Evolutionary conservation across 2,888 invertebrate genomes (phyloP), one percentile per base, ranked within the genome.

Genomic region (Drosophila formosana): DNA sequence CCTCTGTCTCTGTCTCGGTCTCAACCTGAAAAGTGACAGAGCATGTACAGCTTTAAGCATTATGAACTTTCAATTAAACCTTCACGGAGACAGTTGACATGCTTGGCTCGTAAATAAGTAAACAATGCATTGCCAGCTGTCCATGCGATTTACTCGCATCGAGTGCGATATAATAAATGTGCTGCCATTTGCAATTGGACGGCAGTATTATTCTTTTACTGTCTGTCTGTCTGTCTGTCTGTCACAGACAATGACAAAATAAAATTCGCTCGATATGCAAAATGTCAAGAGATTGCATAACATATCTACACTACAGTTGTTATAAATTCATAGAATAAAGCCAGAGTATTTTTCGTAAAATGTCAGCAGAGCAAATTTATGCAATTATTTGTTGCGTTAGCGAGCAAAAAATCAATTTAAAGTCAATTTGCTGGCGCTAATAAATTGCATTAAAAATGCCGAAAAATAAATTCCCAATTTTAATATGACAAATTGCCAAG

Each of bases 381-480:
- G 39, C 39, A 49, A 52, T 61, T 57, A 61, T 41, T 47, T 49
- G 41, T 39, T 26, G 26, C 8, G 51, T 26, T 26, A 26, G 11
- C 26, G 32, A 37, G 25, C 13, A 28, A 57, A 83, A 88, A 83
- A 76, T 86, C 85, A 86, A 88, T 86, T 83, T 86, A 46, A 72
- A 79, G 79, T 74, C 85, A 86, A 86, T 85, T 85, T 86, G 64
- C 74, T 45, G 55, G 32, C 67, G 79, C 75, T 86, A 86, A 86
- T 86, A 80, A 86, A 86, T 86, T 81, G 75, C 84, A 83, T 86
- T 86, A 88, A 80, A 83, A 78, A 79, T 70, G 71, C 52, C 73
- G 41, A 62, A 77, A 88, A 77, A 75, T 78, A 73, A 74, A 74
- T 82, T 88, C 66, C 62, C 9, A 37, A 37, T 70, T 76, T 73